Conservation (phyloP, 2,888 invertebrate genomes). For the Metellina segmentata region DNA sequence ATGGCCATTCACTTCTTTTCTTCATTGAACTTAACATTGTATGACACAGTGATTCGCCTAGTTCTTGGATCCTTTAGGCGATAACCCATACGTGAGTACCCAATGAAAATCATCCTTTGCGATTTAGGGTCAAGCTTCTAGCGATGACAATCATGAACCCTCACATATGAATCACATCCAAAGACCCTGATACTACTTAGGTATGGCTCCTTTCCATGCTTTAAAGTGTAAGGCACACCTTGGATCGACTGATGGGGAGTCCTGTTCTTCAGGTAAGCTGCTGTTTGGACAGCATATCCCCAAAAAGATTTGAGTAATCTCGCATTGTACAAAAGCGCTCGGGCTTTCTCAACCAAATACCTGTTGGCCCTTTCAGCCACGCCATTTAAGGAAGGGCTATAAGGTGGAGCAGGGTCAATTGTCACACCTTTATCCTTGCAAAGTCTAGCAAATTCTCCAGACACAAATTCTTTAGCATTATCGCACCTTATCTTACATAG, state of each 20-base stretch:
- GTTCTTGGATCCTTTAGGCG: no score
- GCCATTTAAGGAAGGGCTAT: constrained; percentile 58
- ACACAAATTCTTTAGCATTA: no score
- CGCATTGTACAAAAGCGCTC: constrained; percentile 52
- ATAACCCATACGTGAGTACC: no score
- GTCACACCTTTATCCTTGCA: no score
- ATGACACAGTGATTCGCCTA: no score
- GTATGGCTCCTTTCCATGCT: background rate
- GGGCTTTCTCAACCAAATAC: constrained; percentile 43
- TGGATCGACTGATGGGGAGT: constrained; percentile 25
- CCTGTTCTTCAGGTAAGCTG: constrained; percentile 69
- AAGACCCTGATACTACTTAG: constrained; percentile 14
- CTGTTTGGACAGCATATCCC: constrained; percentile 74
- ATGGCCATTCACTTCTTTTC: background rate
- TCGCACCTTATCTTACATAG: no score
- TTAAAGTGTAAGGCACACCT: background rate
- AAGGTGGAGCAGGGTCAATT: no score
- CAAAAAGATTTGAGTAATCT: constrained; percentile 61
- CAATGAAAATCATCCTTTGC: no score
- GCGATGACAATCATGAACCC: background rate
- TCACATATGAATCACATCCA: constrained; percentile 22
- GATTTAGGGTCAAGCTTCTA: constrained; percentile 15
- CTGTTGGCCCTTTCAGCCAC: constrained; percentile 66
- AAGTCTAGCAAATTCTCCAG: no score
- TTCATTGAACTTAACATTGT: no score